Conservation (phyloP, 2,113 vertebrate species). For the Cyanoliseus patagonus region DNA sequence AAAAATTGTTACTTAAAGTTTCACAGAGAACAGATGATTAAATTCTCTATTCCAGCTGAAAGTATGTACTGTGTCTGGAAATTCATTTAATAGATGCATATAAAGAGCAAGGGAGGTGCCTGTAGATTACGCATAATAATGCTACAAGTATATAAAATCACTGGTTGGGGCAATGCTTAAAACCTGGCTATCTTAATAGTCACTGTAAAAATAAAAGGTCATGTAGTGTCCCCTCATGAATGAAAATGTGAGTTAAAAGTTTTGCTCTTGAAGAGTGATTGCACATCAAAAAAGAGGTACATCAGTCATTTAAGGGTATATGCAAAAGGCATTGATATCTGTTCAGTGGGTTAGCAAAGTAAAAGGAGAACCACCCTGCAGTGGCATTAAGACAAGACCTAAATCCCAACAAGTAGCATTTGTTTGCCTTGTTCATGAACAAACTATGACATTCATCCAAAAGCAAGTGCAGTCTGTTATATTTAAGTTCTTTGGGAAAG, state of each 20-base stretch:
- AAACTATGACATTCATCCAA: neutral
- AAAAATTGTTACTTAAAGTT: neutral
- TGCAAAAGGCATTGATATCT: neutral
- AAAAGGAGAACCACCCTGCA: neutral
- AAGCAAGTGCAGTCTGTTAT: neutral
- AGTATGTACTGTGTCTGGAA: slow-evolving; percentile 13
- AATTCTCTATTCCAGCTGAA: neutral
- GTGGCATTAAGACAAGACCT: neutral
- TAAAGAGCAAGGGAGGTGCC: neutral
- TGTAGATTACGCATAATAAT: neutral
- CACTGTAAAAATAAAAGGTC: neutral
- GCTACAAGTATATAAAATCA: neutral
- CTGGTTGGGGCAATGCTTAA: neutral
- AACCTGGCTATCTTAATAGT: neutral
- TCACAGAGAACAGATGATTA: neutral
- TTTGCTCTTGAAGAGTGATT: slow-evolving; percentile 61
- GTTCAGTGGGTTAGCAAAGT: neutral
- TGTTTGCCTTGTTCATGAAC: neutral
- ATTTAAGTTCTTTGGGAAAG: neutral
- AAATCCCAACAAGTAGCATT: neutral
- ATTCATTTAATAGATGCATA: neutral
- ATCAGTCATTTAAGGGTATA: neutral
- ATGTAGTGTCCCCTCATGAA: neutral
- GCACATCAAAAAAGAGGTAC: slow-evolving; percentile 56
- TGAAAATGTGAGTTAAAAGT: neutral